Percentiles rank a stretch among this genome's conserved stretches.
Conservation (phyloP, 2,888 invertebrate genomes). For the Melieria omissa region DNA sequence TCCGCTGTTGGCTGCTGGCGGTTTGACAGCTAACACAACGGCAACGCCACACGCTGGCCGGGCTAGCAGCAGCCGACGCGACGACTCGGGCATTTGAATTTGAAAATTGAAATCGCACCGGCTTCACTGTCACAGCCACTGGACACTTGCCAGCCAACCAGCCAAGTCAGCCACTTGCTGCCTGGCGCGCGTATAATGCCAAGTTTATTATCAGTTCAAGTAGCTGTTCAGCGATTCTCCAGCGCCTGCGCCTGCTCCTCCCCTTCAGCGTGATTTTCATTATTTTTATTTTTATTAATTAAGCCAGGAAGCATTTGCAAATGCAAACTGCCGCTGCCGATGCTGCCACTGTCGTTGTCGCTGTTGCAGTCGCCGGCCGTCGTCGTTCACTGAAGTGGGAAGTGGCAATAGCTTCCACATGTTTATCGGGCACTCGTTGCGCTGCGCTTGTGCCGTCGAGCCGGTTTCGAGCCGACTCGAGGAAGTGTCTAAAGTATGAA, state of each 20-base stretch:
- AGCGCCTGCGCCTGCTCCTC: slow-evolving; percentile 4
- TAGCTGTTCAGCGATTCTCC: slow-evolving; percentile 14
- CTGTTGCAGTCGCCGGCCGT: slow-evolving; percentile 2
- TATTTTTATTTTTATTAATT: slow-evolving; percentile 13
- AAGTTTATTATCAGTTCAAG: slow-evolving; percentile 15
- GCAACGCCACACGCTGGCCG: too few species aligned
- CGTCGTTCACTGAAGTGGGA: slow-evolving; percentile 1
- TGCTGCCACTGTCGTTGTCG: background rate
- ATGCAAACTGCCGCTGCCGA: background rate
- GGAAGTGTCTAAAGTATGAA: slow-evolving; percentile 18
- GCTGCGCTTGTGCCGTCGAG: slow-evolving; percentile 16
- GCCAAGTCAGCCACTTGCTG: too few species aligned
- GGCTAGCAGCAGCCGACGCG: too few species aligned
- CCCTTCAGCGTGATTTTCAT: slow-evolving; percentile 2
- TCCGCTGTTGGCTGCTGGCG: too few species aligned
- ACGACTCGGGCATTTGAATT: too few species aligned
- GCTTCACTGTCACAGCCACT: too few species aligned
- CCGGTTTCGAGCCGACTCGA: slow-evolving; percentile 1
- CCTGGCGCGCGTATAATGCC: background rate
- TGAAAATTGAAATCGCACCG: too few species aligned
- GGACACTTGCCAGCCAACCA: too few species aligned
- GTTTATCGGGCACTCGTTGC: slow-evolving; percentile 16
- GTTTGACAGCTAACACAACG: too few species aligned
- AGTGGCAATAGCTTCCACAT: slow-evolving; percentile 2
- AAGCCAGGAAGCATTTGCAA: slow-evolving; percentile 22